These are phyloP conservation scores for Mechanitis messenoides DNA, from an alignment of 2,888 invertebrate genomes.

Conservation along the genomic window DNA sequence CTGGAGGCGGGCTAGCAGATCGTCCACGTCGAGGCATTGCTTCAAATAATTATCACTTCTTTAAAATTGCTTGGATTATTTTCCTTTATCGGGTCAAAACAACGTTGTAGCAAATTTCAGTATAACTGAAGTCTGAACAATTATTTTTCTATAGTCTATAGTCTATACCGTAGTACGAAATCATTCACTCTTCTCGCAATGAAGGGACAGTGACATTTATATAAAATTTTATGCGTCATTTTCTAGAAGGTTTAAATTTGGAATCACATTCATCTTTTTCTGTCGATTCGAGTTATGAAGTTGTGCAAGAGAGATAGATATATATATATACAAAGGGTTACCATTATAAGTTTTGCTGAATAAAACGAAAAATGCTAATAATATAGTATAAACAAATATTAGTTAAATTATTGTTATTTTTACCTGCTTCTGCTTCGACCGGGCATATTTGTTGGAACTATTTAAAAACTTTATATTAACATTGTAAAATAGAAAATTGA, in stretches of 20 bases:
- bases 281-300: constrained; percentile 2
- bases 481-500: neutral
- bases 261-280: constrained; percentile 33
- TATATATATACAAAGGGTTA: neutral
- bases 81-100: constrained; percentile 15
- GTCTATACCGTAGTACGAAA: constrained; percentile 25
- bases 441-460: constrained; percentile 18
- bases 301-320: constrained; percentile 1
- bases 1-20: constrained; percentile 82
- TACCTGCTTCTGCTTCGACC: constrained; percentile 39
- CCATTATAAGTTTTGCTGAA: neutral
- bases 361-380: neutral
- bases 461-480: constrained; percentile 1
- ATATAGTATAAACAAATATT: neutral
- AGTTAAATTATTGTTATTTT: constrained; percentile 6
- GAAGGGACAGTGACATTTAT: constrained; percentile 30
- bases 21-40: constrained; percentile 86
- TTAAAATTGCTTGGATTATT: constrained; percentile 11
- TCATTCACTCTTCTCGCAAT: constrained; percentile 4
- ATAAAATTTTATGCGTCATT: constrained; percentile 28
- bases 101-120: constrained; percentile 25
- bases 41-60: constrained; percentile 31
- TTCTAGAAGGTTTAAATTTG: constrained; percentile 54
- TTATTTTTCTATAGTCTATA: constrained; percentile 6
- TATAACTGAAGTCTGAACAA: constrained; percentile 9